A percentile compares a stretch with the other conserved stretches of the same genome.
These are phyloP conservation scores for Lagria hirta DNA, from an alignment of 2,888 invertebrate genomes.

Conservation along the genomic window DNA sequence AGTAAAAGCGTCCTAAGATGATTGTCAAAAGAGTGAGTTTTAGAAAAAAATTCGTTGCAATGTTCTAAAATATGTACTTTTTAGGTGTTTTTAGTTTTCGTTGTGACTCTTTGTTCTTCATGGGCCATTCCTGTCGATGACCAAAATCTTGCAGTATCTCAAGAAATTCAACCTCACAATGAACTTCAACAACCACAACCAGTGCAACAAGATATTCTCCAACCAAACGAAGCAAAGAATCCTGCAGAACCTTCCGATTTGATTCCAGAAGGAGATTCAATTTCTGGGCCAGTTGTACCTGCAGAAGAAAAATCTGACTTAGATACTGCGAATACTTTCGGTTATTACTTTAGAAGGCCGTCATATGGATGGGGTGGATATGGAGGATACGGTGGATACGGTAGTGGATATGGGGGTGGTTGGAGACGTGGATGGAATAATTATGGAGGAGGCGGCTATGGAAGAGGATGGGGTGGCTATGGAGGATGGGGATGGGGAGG, in stretches of 20 bases:
- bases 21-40: conserved; percentile 22
- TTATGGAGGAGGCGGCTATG: conserved; percentile 21
- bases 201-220: neutral
- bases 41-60: neutral
- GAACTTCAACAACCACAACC: neutral
- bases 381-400: conserved; percentile 14
- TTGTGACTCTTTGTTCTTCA: neutral
- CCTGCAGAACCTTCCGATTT: neutral
- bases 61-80: neutral
- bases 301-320: conserved; percentile 30
- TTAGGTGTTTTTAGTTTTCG: neutral
- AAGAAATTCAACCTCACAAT: conserved; percentile 2
- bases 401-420: conserved; percentile 14
- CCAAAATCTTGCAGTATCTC: too few relatives aligned
- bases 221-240: conserved; percentile 2
- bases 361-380: conserved; percentile 26
- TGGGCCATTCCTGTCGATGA: too few relatives aligned
- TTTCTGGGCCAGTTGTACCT: conserved; percentile 1
- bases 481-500: conserved; percentile 23
- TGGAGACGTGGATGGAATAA: conserved; percentile 26
- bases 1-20: conserved; percentile 23
- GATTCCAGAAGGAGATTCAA: conserved; percentile 1
- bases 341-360: conserved; percentile 11
- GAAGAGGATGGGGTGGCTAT: conserved; percentile 27
- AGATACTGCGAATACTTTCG: conserved; percentile 36